Evolutionary conservation across 2,888 invertebrate genomes (phyloP).

Genomic region (Drosophila conformis): DNA sequence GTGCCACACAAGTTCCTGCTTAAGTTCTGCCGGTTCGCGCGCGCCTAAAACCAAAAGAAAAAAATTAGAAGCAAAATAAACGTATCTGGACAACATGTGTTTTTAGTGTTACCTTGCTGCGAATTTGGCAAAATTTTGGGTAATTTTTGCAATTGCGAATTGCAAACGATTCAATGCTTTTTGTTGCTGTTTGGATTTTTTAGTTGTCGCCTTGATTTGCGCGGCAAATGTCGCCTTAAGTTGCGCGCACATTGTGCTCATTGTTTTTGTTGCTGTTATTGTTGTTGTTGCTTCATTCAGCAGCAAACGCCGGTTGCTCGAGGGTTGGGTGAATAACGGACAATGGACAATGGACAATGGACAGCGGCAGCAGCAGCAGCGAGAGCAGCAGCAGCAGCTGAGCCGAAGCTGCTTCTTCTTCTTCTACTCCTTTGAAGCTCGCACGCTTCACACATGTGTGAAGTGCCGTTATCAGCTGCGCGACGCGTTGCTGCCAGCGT

Average conservation of each 20-base stretch:
- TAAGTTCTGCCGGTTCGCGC: constrained; percentile 28
- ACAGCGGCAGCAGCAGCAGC: constrained; percentile 13
- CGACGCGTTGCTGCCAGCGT: constrained; percentile 31
- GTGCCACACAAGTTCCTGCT: constrained; percentile 60
- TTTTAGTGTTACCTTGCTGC: neutral
- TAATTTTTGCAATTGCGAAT: neutral
- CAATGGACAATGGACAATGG: constrained; percentile 51
- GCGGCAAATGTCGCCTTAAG: constrained; percentile 57
- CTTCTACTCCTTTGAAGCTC: neutral
- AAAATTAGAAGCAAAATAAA: neutral
- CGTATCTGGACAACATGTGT: constrained; percentile 1
- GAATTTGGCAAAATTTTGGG: neutral
- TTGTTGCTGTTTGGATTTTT: constrained; percentile 11
- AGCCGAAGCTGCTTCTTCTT: neutral
- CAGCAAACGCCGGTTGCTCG: constrained; percentile 48
- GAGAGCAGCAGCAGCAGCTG: neutral
- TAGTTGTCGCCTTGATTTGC: constrained; percentile 38
- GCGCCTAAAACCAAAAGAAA: constrained; percentile 7
- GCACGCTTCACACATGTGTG: constrained; percentile 43
- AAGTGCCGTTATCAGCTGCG: constrained; percentile 46
- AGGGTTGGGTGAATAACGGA: constrained; percentile 34
- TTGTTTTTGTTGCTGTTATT: constrained; percentile 22
- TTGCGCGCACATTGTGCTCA: constrained; percentile 57
- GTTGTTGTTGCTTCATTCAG: constrained; percentile 15
- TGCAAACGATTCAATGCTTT: constrained; percentile 7